A percentile compares a stretch with the other conserved stretches of the same genome.
phyloP scores from a whole-genome alignment of 2,797 vertebrate species.

The Sebastes cheni region DNA sequence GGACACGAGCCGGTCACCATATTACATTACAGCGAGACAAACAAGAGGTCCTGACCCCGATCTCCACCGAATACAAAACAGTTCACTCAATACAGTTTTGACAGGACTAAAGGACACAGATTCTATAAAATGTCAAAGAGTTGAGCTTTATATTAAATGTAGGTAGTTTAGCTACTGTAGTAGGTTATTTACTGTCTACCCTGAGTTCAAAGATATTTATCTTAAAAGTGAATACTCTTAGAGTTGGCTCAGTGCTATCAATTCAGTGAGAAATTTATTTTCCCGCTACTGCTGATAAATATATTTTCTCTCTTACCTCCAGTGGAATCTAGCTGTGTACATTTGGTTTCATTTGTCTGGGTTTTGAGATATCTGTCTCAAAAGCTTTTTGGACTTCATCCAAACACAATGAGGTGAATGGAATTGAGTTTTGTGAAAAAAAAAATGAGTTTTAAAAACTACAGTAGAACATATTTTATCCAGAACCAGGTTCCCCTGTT shows the following conservation, averaged over 20 bases:
- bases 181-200: neutral
- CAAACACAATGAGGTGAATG: neutral
- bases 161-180: neutral
- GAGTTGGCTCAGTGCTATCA: neutral
- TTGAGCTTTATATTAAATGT: neutral
- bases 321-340: neutral
- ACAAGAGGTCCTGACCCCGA: slow-evolving; percentile 68
- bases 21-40: slow-evolving; percentile 67
- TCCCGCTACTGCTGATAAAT: neutral
- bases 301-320: neutral
- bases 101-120: slow-evolving; percentile 17
- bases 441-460: neutral
- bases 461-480: neutral
- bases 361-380: neutral
- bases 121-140: neutral
- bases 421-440: neutral
- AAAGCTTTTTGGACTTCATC: neutral
- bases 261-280: slow-evolving; percentile 11
- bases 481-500: neutral
- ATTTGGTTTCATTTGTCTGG: neutral
- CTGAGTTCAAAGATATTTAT: neutral
- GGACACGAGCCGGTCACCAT: slow-evolving; percentile 52
- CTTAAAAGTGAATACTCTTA: neutral
- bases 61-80: slow-evolving; percentile 58
- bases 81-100: slow-evolving; percentile 36